Evolutionary conservation across 2,888 invertebrate genomes (phyloP).

Genomic region (Lepidochrysops patricia): DNA sequence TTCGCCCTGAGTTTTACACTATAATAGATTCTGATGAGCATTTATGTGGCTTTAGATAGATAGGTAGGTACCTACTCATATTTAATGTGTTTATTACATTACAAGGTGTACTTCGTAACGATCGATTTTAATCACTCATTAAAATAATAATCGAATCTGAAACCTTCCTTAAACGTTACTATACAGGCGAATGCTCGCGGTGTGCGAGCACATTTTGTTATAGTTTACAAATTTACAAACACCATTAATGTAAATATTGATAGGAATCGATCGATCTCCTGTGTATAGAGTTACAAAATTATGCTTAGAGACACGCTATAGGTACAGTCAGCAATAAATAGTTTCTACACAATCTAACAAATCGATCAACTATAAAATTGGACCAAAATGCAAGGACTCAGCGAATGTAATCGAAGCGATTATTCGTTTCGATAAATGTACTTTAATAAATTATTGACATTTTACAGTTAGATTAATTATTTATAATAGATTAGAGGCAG

Average conservation of each 20-base stretch:
- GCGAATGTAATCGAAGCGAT: constrained; percentile 4
- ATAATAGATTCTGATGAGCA: too few species aligned
- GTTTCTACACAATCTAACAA: constrained; percentile 2
- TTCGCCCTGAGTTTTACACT: too few species aligned
- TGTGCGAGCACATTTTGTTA: neutral
- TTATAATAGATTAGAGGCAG: constrained; percentile 24
- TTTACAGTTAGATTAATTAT: constrained; percentile 14
- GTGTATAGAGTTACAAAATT: constrained; percentile 8
- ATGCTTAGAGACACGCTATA: constrained; percentile 2
- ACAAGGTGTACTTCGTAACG: too few species aligned
- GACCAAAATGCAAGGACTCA: constrained; percentile 13
- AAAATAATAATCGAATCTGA: too few species aligned
- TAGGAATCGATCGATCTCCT: neutral
- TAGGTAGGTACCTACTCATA: too few species aligned
- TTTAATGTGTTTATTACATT: too few species aligned
- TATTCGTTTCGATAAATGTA: neutral
- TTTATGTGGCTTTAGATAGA: too few species aligned
- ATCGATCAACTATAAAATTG: constrained; percentile 8
- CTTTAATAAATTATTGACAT: constrained; percentile 14
- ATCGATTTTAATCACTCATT: too few species aligned
- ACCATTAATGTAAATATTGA: neutral
- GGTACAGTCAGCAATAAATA: constrained; percentile 9
- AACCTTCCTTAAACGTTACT: too few species aligned
- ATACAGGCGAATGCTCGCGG: too few species aligned
- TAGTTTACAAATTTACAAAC: neutral